A percentile compares a stretch with the other conserved stretches of the same genome.
These are phyloP conservation scores for Magallana ariakensis DNA, from an alignment of 1,140 invertebrate species.

Conservation along the genomic window DNA sequence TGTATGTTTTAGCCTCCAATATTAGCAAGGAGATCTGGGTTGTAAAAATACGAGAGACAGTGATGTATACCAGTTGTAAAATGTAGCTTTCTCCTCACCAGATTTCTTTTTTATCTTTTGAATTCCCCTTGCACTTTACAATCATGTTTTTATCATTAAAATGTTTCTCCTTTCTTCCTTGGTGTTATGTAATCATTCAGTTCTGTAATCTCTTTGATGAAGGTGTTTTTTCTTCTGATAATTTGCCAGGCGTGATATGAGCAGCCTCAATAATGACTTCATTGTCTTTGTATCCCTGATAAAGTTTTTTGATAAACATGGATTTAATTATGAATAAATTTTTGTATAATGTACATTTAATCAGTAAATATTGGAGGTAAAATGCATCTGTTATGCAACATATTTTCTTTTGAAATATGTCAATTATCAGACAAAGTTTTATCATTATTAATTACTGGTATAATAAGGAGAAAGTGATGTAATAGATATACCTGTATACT, in stretches of 20 bases:
- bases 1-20: slow-evolving; percentile 21
- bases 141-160: slow-evolving; percentile 34
- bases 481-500: too few species aligned
- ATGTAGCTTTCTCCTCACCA: background rate
- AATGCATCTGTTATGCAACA: too few species aligned
- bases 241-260: slow-evolving; percentile 5
- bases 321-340: too few species aligned
- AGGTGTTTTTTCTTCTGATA: background rate
- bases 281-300: background rate
- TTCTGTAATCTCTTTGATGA: background rate
- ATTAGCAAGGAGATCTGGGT: background rate
- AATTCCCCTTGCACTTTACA: background rate
- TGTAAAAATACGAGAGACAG: background rate
- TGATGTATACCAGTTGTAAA: background rate
- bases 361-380: too few species aligned
- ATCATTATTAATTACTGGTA: too few species aligned
- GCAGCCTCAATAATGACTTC: background rate
- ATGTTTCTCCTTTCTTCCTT: background rate
- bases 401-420: too few species aligned
- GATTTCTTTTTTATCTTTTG: background rate
- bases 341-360: too few species aligned
- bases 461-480: too few species aligned
- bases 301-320: too few species aligned
- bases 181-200: background rate
- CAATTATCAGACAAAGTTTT: too few species aligned